These are phyloP conservation scores for Lordiphosa clarofinis DNA, from an alignment of 1,140 invertebrate genomes.

Conservation along the genomic window DNA sequence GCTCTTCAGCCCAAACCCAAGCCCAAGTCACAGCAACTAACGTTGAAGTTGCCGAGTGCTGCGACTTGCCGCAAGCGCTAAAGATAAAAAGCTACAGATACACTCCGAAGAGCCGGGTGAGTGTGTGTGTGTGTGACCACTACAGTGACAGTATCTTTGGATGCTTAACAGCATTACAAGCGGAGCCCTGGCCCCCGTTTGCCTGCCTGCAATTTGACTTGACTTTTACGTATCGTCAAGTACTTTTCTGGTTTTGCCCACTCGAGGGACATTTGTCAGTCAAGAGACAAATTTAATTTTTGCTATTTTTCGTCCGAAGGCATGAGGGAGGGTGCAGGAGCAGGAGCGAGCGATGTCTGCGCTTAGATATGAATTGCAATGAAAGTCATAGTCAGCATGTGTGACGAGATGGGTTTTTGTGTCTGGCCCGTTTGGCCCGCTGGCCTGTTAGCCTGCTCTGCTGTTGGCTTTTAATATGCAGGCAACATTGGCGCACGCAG, in stretches of 20 bases:
- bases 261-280: conserved; percentile 79
- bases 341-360: conserved; percentile 45
- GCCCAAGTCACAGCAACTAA: conserved; percentile 29
- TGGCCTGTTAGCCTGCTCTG: too few species aligned
- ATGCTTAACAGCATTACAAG: conserved; percentile 78
- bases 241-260: conserved; percentile 76
- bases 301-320: conserved; percentile 41
- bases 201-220: conserved; percentile 67
- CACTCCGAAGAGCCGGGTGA: conserved; percentile 19
- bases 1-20: conserved; percentile 59
- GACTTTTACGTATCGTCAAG: conserved; percentile 79
- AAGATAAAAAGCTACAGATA: conserved; percentile 69
- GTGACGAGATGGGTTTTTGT: conserved; percentile 23
- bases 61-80: conserved; percentile 34
- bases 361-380: conserved; percentile 73
- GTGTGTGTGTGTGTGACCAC: conserved; percentile 34
- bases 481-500: conserved; percentile 38
- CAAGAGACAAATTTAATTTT: conserved; percentile 79
- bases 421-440: conserved; percentile 2
- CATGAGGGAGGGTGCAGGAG: background rate
- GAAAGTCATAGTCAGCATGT: conserved; percentile 67
- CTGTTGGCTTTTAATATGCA: conserved; percentile 65
- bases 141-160: conserved; percentile 77
- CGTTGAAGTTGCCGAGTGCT: conserved; percentile 45
- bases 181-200: conserved; percentile 28